These are phyloP conservation scores for Corynorhinus townsendii DNA, from an alignment of 2,113 vertebrate species.

Conservation along the genomic window DNA sequence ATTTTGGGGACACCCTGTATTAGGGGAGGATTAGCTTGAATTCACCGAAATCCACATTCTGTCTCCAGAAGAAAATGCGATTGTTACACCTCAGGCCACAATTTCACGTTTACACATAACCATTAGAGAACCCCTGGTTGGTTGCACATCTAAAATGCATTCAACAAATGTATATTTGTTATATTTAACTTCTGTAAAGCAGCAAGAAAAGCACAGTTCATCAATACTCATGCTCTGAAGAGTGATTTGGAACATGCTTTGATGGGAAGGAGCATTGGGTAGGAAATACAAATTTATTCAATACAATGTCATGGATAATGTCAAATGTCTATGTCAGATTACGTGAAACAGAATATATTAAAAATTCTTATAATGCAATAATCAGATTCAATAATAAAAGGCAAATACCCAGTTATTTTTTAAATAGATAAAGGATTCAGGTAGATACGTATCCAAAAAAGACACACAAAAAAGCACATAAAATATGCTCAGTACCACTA, in stretches of 20 bases:
- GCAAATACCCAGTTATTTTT: background rate
- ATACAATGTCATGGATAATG: background rate
- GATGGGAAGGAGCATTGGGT: background rate
- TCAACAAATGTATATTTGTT: background rate
- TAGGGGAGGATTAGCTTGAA: background rate
- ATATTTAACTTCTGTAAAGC: background rate
- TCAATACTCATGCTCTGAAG: accelerated
- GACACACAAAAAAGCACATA: background rate
- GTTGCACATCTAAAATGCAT: background rate
- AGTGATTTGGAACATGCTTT: background rate
- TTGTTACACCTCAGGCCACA: too few relatives aligned
- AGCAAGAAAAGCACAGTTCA: background rate
- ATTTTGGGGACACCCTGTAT: too few relatives aligned
- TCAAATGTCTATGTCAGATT: background rate
- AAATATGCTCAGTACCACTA: background rate
- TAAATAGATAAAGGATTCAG: background rate
- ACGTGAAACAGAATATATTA: background rate
- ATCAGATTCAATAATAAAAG: background rate
- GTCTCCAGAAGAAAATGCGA: background rate
- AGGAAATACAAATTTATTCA: background rate
- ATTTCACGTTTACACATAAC: background rate
- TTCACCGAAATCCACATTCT: background rate
- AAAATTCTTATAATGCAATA: background rate
- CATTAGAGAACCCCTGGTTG: background rate
- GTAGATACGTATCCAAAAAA: background rate